Evolutionary conservation across 2,113 vertebrate genomes (phyloP).

Genomic region (Panthera tigris): DNA sequence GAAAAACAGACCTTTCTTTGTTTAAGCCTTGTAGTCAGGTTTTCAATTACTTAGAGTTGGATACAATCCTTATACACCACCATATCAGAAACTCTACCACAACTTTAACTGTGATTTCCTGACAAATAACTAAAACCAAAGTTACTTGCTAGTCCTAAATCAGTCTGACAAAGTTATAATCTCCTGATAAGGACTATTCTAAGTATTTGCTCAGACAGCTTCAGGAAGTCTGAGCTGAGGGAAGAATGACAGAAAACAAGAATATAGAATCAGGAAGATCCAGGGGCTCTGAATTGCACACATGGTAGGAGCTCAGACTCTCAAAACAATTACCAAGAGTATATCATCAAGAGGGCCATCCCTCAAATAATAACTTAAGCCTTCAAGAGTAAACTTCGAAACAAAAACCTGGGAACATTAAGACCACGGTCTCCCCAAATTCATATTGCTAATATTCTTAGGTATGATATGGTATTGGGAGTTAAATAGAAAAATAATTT

Average conservation of each 20-base stretch:
- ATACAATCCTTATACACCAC: not conserved
- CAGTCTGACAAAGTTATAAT: conserved; percentile 11
- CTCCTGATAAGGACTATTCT: not conserved
- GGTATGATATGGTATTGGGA: not conserved
- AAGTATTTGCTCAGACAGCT: not conserved
- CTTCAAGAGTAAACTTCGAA: not conserved
- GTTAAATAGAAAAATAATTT: not conserved
- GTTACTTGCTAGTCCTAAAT: not conserved
- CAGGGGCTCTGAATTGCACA: not conserved
- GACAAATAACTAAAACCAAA: not conserved
- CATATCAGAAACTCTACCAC: not conserved
- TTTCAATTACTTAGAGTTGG: conserved; percentile 11
- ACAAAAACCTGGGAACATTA: not conserved
- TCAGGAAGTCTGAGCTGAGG: not conserved
- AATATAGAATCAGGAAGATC: not conserved
- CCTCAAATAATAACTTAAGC: not conserved
- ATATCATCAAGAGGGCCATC: not conserved
- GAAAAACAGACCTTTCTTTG: conserved; percentile 41
- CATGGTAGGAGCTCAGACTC: not conserved
- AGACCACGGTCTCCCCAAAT: not conserved
- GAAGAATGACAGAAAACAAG: not conserved
- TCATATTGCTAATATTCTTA: conserved; percentile 18
- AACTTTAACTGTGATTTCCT: not conserved
- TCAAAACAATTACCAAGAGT: not conserved
- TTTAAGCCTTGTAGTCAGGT: not conserved